Evolutionary conservation across 2,888 invertebrate species (phyloP), one percentile per base, ranked within the genome.

Genomic region (Acleris laterana): DNA sequence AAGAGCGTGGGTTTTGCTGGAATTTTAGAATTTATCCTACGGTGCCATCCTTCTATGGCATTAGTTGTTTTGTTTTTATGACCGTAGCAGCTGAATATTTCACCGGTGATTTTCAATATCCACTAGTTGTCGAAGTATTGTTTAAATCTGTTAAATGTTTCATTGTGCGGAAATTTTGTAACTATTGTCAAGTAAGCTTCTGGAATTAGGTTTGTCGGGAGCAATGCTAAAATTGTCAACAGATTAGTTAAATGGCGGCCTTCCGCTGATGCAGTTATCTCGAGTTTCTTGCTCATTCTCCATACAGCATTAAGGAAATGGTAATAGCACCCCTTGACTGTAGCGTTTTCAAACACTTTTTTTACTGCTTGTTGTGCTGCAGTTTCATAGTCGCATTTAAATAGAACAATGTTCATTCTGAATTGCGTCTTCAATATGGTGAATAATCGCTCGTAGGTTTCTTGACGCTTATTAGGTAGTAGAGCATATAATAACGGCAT

Each of bases 341-440:
- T 52, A 52, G 28, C 28, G 25, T 52, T 28, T 52, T 2, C 25
- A n/a, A n/a, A 52, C 4, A 52, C 28, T 7, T 52, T 28, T 52
- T 52, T 52, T 25, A 52, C 52, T 2, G 52, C 52, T 28, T 52
- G 52, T 28, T 28, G 28, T 52, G 28, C 52, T 28, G 52, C 52
- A 28, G 28, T 52, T 52, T 52, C 52, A 25, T 52, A 52, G 28
- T 52, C 52, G n/a, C 32, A 52, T 52, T 52, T 52, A n/a, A 25
- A 52, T 52, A 52, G n/a, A 52, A n/a, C n/a, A 28, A 52, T 28
- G 28, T 52, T 52, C 28, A 52, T 28, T 52, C 20, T 28, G 52
- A 52, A 52, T 28, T 52, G 28, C 28, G 7, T 17, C 17, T 52
- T 52, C 28, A 22, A 22, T 22, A 22, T 22, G 22, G 22, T 22